Percentiles rank a stretch among this genome's conserved stretches.
phyloP scores from a whole-genome alignment of 1,140 invertebrate genomes.

The Trinorchestia longiramus region DNA sequence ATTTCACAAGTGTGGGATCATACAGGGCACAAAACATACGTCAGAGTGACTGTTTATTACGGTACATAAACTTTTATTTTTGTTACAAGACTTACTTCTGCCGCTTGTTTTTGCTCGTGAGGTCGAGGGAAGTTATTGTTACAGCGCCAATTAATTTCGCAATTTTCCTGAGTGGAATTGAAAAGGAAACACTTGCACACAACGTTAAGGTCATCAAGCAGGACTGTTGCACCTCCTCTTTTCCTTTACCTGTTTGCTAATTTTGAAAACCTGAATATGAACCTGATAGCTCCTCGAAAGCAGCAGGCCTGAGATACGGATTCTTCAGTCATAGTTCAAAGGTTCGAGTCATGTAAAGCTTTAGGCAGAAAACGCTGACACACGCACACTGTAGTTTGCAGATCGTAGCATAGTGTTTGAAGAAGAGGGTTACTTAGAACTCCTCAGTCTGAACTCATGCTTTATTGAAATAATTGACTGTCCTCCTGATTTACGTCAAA shows the following conservation, averaged over 20 bases:
- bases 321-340: too few species aligned
- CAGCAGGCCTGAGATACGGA: background rate
- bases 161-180: background rate
- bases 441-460: too few species aligned
- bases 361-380: too few species aligned
- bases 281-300: too few species aligned
- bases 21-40: background rate
- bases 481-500: too few species aligned
- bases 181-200: background rate
- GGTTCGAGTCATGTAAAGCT: too few species aligned
- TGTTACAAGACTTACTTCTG: background rate
- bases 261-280: background rate
- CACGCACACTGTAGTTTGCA: too few species aligned
- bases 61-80: background rate
- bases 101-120: background rate
- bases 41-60: background rate
- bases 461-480: too few species aligned
- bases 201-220: background rate
- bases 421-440: too few species aligned
- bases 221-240: background rate
- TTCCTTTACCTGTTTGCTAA: background rate
- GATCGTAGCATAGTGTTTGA: too few species aligned
- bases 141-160: background rate
- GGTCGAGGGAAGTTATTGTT: background rate
- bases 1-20: background rate